Base-by-base conservation (phyloP, 2,888 invertebrate genomes). In the Leucophenga maculata region DNA sequence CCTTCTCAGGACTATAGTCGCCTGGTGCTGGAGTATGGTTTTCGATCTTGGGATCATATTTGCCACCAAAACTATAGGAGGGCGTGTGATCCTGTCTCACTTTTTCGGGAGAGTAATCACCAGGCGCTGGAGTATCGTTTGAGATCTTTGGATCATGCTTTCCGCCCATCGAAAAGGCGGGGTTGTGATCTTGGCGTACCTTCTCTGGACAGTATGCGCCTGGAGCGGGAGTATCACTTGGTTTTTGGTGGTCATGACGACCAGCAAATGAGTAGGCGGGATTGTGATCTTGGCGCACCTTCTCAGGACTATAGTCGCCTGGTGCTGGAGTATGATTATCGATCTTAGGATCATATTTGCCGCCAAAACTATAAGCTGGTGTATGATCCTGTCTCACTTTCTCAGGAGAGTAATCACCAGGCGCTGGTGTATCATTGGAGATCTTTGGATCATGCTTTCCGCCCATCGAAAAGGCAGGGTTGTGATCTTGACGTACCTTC, bases 61-160 rank as follows among this genome's bases (percentile, higher is more conserved):
- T 91, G 1, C 90, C 85, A 46, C 91, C 91, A 16, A 75, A 72
- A 0, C 68, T 18, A 8, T 89, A 93, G 62, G 82, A 69, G 0
- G 89, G 91, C 14, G 90, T 90, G 22, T 77, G 69, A 64, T 83
- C 79, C 1, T 74, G 66, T 70, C 89, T 90, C 1, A 89, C 84
- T 75, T 91, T 92, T 78, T 93, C 92, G 0, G 92, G 92, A 82
- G 86, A 67, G 81, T 93, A 93, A 16, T 90, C 90, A 67, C 88
- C 89, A 77, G 91, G 91, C 88, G 93, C 94, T 95, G 95, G n/a
- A 92, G 90, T 91, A 72, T 91, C 90, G 76, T 91, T 91, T 3
- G 76, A 72, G 74, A 90, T 91, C 73, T 92, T 91, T 0, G 86
- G 86, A 77, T 91, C 90, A 32, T 92, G 91, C 86, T 92, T 94